phyloP scores from a whole-genome alignment of 2,888 invertebrate genomes.

The Nephrotoma guestfalica region DNA sequence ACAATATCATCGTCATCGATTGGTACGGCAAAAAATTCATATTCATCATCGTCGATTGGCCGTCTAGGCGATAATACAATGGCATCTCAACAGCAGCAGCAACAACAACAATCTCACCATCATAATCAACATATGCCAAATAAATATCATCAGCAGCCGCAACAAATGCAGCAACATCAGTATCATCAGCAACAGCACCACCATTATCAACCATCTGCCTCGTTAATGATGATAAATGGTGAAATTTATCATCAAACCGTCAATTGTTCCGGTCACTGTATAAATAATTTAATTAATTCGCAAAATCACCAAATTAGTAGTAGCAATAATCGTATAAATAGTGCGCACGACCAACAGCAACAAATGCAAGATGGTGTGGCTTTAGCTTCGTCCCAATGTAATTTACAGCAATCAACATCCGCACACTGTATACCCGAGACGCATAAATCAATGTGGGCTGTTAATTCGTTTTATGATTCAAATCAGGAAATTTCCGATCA shows the following conservation, averaged over 20 bases:
- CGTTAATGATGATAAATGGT: neutral
- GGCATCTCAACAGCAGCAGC: neutral
- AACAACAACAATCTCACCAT: neutral
- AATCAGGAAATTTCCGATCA: conserved; percentile 24
- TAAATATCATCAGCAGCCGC: neutral
- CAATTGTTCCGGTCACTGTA: conserved; percentile 2
- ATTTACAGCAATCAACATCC: conserved; percentile 7
- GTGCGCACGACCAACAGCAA: neutral
- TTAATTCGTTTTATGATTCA: conserved; percentile 38
- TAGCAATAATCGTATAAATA: neutral
- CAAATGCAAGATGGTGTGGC: neutral
- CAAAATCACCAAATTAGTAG: neutral
- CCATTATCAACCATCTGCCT: neutral
- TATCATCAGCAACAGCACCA: neutral
- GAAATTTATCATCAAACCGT: conserved; percentile 4
- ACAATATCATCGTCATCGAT: conserved; percentile 7
- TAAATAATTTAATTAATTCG: neutral
- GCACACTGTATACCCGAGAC: conserved; percentile 15
- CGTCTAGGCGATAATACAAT: conserved; percentile 4
- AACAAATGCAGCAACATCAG: neutral
- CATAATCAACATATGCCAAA: neutral
- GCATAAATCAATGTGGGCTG: conserved; percentile 17
- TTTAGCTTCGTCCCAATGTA: conserved; percentile 7
- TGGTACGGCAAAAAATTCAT: neutral
- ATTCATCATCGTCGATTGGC: conserved; percentile 6